Evolutionary conservation across 2,113 vertebrate species (phyloP), one percentile per base, ranked within the genome.

Genomic region (Parus major): DNA sequence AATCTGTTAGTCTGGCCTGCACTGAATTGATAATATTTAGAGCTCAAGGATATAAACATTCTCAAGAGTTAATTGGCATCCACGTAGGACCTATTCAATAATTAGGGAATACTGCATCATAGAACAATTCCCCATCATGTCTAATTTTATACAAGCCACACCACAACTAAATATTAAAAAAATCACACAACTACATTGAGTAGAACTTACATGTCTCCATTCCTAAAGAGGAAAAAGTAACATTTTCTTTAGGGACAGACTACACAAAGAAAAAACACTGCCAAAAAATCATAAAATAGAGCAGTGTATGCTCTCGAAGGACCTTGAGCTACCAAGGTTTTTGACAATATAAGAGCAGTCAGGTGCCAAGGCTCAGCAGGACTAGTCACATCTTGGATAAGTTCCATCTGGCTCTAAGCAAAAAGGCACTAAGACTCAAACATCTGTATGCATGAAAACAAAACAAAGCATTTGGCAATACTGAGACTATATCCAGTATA

Each of bases 271-370:
- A 87, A 82, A 64, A 56, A 29, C 15, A 44, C 23, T 2, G 5
- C 8, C 55, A 83, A 49, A n/a, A 90, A 92, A 39, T 73, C 55
- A 82, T 41, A 77, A 93, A 95, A 94, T 29, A 21, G 27, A 88
- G 11, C 35, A 83, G 24, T 21, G n/a, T 55, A 25, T 50, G 7
- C 52, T 93, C 75, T 94, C 59, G 0, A 94, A 93, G 79, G 90
- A 80, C 93, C 82, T 86, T 86, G 82, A 88, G 64, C 82, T 83
- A 52, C 90, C 65, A 84, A 78, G 44, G 52, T 41, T 96, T 95
- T 92, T 93, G 90, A 95, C 68, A 94, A 69, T 50, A 47, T 66
- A 57, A 68, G 71, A 94, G 44, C n/a, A 93, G 78, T 60, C 63
- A 92, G 42, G 68, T 94, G 90, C 75, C 84, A 88, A 91, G 24